Evolutionary conservation across 2,888 invertebrate genomes (phyloP), one percentile per base, ranked within the genome.

Genomic region (Protophormia terraenovae): DNA sequence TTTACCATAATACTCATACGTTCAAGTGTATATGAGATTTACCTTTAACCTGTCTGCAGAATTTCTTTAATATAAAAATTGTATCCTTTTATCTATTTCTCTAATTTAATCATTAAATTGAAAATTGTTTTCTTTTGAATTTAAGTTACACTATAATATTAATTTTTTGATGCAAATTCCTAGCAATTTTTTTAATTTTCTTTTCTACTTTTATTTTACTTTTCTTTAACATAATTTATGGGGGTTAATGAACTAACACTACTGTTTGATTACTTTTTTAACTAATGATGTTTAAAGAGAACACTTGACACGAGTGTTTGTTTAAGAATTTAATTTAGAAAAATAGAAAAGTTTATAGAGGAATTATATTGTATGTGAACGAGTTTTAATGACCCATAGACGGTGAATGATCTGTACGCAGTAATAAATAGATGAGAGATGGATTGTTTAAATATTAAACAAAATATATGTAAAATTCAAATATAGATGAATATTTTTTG

Each of bases 1-100:
- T 22, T 10, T 45, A n/a, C 10, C 66, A 66, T 41, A 76, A 32
- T 24, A 55, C 64, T 76, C 19, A 76, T 76, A 55, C 76, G 66
- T 24, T 32, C 8, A 2, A 1, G 19, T 73, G 45, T n/a, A 71
- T 19, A 29, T 12, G 35, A 10, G 1, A 41, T 41, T 41, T 14
- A n/a, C n/a, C n/a, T n/a, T n/a, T n/a, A n/a, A n/a, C n/a, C n/a
- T n/a, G 12, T 41, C 41, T 41, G 38, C 12, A 38, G 12, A 38
- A 38, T 38, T 38, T 8, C 12, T 38, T 12, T 38, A 8, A 10
- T 38, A 12, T 4, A 1, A 35, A 35, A 10, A 6, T 35, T n/a
- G 0, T 41, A n/a, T 41, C 5, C 1, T 1, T n/a, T 41, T n/a
- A 41, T 5, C n/a, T n/a, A 41, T 1, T 41, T 41, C 14, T 41